Conservation (phyloP, 2,797 vertebrate species). For the Sebastes matsubarae region DNA sequence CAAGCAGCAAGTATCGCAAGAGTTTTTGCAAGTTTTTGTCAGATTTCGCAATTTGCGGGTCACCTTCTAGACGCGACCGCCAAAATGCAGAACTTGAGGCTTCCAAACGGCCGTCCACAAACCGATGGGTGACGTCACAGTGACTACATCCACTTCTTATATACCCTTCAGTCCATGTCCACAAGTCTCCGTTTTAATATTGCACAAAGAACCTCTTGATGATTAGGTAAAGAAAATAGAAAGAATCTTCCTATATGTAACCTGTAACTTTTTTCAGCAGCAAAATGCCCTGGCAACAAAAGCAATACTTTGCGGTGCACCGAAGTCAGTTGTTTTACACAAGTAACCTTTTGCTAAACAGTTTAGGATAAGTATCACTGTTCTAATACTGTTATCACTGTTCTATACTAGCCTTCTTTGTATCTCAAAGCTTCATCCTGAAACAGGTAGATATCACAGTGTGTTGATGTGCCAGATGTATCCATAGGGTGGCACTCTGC, state of each 20-base stretch:
- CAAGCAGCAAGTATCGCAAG: rapidly evolving
- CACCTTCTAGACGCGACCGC: rapidly evolving
- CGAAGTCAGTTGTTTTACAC: not conserved
- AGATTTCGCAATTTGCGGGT: too few species aligned
- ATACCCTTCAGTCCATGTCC: not conserved
- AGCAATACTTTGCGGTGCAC: not conserved
- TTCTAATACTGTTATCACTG: not conserved
- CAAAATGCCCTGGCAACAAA: not conserved
- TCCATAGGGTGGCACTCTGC: slow-evolving; percentile 66
- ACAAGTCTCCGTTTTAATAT: not conserved
- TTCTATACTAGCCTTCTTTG: not conserved
- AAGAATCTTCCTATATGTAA: not conserved
- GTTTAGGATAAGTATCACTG: not conserved
- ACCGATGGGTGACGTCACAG: too few species aligned
- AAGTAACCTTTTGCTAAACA: not conserved
- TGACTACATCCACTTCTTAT: too few species aligned
- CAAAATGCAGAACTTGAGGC: too few species aligned
- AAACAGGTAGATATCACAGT: not conserved
- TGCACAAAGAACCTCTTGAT: not conserved
- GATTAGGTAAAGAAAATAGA: not conserved
- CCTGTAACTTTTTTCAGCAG: not conserved
- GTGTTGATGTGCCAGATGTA: slow-evolving; percentile 20
- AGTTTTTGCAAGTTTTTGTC: too few species aligned
- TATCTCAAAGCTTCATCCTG: not conserved
- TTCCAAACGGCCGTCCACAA: too few species aligned